These are phyloP conservation scores for Hycleus phaleratus DNA, from an alignment of 1,140 invertebrate genomes.

Conservation along the genomic window DNA sequence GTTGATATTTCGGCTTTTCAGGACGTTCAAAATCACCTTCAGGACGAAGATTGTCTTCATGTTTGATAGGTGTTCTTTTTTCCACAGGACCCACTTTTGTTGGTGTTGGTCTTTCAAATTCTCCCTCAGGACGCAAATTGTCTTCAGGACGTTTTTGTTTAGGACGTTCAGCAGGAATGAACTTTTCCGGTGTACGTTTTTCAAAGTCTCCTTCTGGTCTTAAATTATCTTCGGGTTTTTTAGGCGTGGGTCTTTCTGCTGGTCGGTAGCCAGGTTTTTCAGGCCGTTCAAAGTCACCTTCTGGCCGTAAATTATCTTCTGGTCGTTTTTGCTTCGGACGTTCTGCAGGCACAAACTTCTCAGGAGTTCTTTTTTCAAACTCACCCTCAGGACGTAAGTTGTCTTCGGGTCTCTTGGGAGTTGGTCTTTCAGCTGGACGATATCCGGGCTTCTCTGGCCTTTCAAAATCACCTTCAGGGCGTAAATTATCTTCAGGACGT, in stretches of 20 bases:
- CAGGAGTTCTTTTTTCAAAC: constrained; percentile 45
- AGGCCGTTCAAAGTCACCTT: constrained; percentile 51
- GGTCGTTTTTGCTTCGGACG: constrained; percentile 47
- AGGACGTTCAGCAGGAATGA: constrained; percentile 41
- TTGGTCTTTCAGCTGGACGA: constrained; percentile 41
- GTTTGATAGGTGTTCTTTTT: constrained; percentile 41
- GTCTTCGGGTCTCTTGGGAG: constrained; percentile 41
- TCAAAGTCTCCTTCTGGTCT: constrained; percentile 53
- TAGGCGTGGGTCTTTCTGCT: constrained; percentile 42
- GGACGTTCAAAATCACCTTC: constrained; percentile 53
- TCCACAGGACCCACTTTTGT: constrained; percentile 37
- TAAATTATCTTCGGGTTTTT: constrained; percentile 56
- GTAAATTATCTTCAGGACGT: constrained; percentile 45
- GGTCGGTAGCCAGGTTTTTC: constrained; percentile 39
- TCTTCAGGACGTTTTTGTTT: constrained; percentile 41
- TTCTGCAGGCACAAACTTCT: constrained; percentile 48
- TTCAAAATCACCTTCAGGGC: constrained; percentile 56
- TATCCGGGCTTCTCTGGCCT: constrained; percentile 34
- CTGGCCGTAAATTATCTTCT: constrained; percentile 51
- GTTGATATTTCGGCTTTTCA: constrained; percentile 40
- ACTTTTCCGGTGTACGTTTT: constrained; percentile 27
- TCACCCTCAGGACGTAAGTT: constrained; percentile 54
- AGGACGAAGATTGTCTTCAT: constrained; percentile 46
- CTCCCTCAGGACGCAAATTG: constrained; percentile 46
- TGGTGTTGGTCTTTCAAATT: constrained; percentile 52